Conservation (phyloP, 1,140 invertebrate genomes). For the Hylaeus volcanicus region DNA sequence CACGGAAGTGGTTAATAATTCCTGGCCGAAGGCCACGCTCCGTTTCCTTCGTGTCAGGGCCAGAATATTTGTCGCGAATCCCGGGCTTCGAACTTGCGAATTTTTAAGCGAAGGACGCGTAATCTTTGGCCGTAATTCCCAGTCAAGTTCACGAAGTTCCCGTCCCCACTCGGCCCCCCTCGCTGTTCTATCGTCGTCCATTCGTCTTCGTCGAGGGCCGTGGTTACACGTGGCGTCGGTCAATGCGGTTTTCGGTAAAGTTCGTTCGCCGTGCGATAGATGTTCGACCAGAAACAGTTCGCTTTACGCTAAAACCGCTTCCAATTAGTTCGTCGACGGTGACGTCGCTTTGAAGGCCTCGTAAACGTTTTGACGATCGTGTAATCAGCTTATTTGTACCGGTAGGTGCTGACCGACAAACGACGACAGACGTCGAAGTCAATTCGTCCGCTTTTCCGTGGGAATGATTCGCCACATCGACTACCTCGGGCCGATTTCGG, state of each 20-base stretch:
- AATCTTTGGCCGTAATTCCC: not conserved
- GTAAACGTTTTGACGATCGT: slow-evolving; percentile 39
- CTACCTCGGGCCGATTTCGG: not conserved
- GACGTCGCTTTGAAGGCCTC: slow-evolving; percentile 23
- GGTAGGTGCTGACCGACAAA: not conserved
- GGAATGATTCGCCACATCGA: not conserved
- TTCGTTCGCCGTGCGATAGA: slow-evolving; percentile 14
- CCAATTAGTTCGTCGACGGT: slow-evolving; percentile 23
- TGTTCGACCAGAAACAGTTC: not conserved
- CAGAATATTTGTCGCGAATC: not conserved
- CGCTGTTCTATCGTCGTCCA: too few relatives aligned
- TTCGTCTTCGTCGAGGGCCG: too few relatives aligned
- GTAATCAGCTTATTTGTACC: slow-evolving; percentile 33
- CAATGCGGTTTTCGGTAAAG: not conserved
- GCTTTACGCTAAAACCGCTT: not conserved
- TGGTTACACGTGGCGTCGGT: not conserved
- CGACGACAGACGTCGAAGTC: too few relatives aligned
- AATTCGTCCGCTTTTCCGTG: not conserved
- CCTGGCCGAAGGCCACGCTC: not conserved
- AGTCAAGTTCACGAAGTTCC: slow-evolving; percentile 6
- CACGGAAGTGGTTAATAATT: not conserved
- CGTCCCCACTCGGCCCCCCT: too few relatives aligned
- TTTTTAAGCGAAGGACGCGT: not conserved
- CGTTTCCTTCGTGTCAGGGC: not conserved
- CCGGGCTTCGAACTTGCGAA: not conserved